Evolutionary conservation across 1,140 invertebrate species (phyloP).

Genomic region (Meteorus sp.): DNA sequence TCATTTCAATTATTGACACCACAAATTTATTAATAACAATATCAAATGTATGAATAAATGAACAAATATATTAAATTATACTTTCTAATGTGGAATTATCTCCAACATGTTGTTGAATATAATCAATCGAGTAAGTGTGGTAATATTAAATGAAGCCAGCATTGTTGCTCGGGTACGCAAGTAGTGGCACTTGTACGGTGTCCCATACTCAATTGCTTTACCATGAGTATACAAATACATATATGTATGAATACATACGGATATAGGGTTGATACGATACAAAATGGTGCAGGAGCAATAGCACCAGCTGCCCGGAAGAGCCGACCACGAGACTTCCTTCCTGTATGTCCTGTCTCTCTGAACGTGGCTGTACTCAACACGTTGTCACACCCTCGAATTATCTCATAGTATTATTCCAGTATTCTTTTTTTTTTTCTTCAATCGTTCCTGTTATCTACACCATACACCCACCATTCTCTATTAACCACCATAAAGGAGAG

Average conservation of each 20-base stretch:
- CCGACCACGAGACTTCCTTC: conserved; percentile 59
- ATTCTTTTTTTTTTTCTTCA: background rate
- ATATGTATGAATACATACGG: conserved; percentile 40
- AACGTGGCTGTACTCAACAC: conserved; percentile 21
- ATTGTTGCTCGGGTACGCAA: conserved; percentile 29
- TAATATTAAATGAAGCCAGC: conserved; percentile 47
- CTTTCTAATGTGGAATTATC: no score
- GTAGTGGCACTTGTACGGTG: conserved; percentile 56
- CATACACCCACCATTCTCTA: no score
- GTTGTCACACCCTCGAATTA: conserved; percentile 24
- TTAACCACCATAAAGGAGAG: no score
- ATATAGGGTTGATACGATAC: conserved; percentile 30
- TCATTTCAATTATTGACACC: no score
- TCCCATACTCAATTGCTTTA: conserved; percentile 58
- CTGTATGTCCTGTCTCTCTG: conserved; percentile 47
- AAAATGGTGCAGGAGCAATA: conserved; percentile 23
- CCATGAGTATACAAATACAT: conserved; percentile 22
- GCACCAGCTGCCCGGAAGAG: conserved; percentile 57
- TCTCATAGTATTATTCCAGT: conserved; percentile 3
- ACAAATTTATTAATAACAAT: no score
- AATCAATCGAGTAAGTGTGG: conserved; percentile 39
- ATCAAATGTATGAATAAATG: no score
- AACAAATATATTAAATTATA: no score
- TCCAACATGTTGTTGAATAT: no score
- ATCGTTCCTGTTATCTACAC: conserved; percentile 11